Conservation (phyloP, 92 coral and sea anemone genomes). For the Hydrozoanthus gracilis region DNA sequence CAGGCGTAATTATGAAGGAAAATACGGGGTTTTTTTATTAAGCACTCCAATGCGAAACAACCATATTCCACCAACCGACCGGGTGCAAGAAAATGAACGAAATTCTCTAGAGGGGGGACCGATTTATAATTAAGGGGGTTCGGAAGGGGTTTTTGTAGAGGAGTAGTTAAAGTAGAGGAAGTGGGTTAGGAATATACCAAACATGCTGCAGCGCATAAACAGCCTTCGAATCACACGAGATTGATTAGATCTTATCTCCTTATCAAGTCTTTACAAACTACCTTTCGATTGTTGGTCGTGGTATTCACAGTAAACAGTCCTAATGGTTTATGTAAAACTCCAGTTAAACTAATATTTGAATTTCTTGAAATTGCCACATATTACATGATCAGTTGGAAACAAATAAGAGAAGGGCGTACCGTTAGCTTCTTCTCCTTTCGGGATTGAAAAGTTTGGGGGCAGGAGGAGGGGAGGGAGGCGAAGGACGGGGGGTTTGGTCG, state of each 20-base stretch:
- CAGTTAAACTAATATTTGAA: too few species aligned
- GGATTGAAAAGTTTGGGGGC: too few species aligned
- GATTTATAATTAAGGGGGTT: slow-evolving; percentile 2
- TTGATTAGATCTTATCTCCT: background rate
- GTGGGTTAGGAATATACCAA: background rate
- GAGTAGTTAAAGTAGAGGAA: slow-evolving; percentile 4
- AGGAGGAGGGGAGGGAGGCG: too few species aligned
- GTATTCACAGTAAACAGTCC: too few species aligned
- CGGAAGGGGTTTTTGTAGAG: slow-evolving; percentile 5
- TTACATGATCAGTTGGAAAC: too few species aligned
- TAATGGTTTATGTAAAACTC: too few species aligned
- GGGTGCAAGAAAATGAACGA: background rate
- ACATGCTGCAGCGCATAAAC: background rate
- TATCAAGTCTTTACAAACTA: slow-evolving; percentile 1
- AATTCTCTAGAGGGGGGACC: background rate
- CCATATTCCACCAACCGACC: slow-evolving; percentile 11
- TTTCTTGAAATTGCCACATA: too few species aligned
- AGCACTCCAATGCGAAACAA: slow-evolving; percentile 6
- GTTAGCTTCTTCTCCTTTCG: too few species aligned
- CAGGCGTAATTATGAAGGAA: slow-evolving; percentile 2
- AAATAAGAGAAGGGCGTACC: too few species aligned
- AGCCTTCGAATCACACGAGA: slow-evolving; percentile 3
- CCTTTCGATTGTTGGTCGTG: background rate
- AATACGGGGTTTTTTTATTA: slow-evolving; percentile 2
- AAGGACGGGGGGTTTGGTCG: too few species aligned